Percentiles rank a stretch among this genome's conserved stretches.
phyloP scores from a whole-genome alignment of 2,888 invertebrate genomes.

The Brachyptera risi region DNA sequence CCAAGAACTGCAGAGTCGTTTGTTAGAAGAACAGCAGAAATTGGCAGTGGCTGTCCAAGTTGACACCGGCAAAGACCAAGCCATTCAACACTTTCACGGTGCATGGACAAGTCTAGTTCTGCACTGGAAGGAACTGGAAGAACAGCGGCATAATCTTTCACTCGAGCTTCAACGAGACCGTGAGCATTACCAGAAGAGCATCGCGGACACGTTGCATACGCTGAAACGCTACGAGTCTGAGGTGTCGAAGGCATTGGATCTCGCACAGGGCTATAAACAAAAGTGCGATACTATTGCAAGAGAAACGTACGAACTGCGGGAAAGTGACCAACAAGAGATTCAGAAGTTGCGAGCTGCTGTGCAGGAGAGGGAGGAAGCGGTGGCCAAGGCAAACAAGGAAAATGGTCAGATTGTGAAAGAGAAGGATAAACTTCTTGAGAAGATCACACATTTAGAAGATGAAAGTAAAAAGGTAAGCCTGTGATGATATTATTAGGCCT shows the following conservation, averaged over 20 bases:
- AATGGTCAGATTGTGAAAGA: conserved; percentile 47
- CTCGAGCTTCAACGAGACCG: conserved; percentile 42
- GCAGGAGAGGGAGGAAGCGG: conserved; percentile 12
- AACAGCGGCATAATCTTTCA: conserved; percentile 36
- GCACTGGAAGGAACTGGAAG: conserved; percentile 40
- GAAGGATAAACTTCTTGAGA: conserved; percentile 42
- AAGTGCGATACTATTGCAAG: conserved; percentile 55
- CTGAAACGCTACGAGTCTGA: conserved; percentile 63
- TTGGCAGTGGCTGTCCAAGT: conserved; percentile 73
- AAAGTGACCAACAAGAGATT: conserved; percentile 34
- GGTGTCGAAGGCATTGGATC: conserved; percentile 63
- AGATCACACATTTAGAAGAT: conserved; percentile 43
- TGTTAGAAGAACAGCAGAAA: conserved; percentile 73
- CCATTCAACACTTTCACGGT: conserved; percentile 60
- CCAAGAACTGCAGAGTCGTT: conserved; percentile 65
- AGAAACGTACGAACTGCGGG: conserved; percentile 45
- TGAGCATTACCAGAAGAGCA: conserved; percentile 49
- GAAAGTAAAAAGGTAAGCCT: conserved; percentile 56
- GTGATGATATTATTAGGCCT: too few species aligned
- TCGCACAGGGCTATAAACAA: conserved; percentile 64
- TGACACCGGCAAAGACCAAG: conserved; percentile 69
- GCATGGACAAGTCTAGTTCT: conserved; percentile 55
- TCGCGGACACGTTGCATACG: conserved; percentile 48
- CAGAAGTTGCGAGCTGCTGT: neutral
- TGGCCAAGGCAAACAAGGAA: conserved; percentile 36